Base-by-base conservation (phyloP, 2,113 vertebrate species). In the Mirza zaza region DNA sequence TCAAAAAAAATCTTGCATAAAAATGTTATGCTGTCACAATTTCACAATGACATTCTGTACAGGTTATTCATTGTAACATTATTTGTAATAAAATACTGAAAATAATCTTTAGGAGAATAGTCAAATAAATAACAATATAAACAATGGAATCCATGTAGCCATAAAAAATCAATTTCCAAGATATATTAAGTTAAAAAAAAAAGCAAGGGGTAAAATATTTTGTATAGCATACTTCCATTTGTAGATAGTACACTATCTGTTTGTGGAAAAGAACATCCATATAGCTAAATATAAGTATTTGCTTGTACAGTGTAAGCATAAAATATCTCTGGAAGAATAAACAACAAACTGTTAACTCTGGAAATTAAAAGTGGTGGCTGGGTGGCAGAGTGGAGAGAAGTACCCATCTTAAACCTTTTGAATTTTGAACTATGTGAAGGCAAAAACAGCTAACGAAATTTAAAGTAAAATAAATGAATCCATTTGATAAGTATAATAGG, bases 171-270 rank as follows among this genome's bases (percentile, higher is more conserved):
- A 13, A 91, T 71, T 87, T 93, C 63, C 8, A 86, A 93, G 42
- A 75, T 42, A 82, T 14, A 77, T 85, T 71, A 92, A 92, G 42
- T 48, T 86, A 84, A 13, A 61, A 83, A 95, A 87, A 77, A 95
- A 87, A 97, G 29, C 55, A 97, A 88, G 23, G 18, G 80, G 20
- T 11, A 48, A 96, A 97, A 91, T 29, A 82, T 71, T 25, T 25
- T 63, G 23, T 57, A 79, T 23, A 59, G 27, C 75, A 45, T 83
- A 92, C 6, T 95, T 93, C 25, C 50, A 87, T 68, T 83, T 82
- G 18, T 48, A 42, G 81, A 63, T 61, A 80, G 11, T 34, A 80
- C 73, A 89, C 17, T 71, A 70, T 29, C 50, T 23, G n/a, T 70
- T 55, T 88, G 77, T 32, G 6, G 45, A 92, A 87, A 93, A 70